Conservation (phyloP, 2,888 invertebrate genomes). For the Acrobasis consociella region DNA sequence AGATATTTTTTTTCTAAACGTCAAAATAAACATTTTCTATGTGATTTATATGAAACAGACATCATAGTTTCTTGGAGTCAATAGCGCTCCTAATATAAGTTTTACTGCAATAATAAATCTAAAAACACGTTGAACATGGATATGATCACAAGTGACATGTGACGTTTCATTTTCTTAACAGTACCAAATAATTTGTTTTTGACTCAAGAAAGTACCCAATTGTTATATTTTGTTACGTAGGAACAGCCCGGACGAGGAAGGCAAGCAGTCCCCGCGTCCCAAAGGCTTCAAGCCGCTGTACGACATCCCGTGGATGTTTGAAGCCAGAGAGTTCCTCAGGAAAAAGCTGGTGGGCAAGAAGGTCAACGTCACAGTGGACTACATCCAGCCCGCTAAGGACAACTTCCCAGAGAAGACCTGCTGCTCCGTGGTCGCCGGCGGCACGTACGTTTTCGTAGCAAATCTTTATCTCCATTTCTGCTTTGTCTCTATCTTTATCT, state of each 20-base stretch:
- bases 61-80: too few species aligned
- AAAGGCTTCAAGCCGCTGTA: constrained; percentile 95
- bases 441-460: constrained; percentile 55
- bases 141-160: too few species aligned
- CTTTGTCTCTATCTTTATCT: constrained; percentile 7
- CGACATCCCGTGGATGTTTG: constrained; percentile 99
- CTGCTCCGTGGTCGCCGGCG: constrained; percentile 93
- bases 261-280: constrained; percentile 85
- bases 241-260: constrained; percentile 84
- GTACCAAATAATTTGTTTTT: too few species aligned
- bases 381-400: constrained; percentile 97
- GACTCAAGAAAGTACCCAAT: too few species aligned
- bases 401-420: constrained; percentile 97
- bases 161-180: too few species aligned
- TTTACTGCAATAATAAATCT: too few species aligned
- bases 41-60: too few species aligned
- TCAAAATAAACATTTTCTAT: too few species aligned
- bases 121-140: too few species aligned
- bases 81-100: too few species aligned
- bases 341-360: constrained; percentile 98
- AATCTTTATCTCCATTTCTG: constrained; percentile 5
- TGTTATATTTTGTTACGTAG: constrained; percentile 35
- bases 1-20: too few species aligned
- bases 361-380: constrained; percentile 96
- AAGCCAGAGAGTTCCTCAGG: constrained; percentile 97